Base-by-base conservation (phyloP, 2,113 vertebrate genomes). In the Panurus biarmicus region DNA sequence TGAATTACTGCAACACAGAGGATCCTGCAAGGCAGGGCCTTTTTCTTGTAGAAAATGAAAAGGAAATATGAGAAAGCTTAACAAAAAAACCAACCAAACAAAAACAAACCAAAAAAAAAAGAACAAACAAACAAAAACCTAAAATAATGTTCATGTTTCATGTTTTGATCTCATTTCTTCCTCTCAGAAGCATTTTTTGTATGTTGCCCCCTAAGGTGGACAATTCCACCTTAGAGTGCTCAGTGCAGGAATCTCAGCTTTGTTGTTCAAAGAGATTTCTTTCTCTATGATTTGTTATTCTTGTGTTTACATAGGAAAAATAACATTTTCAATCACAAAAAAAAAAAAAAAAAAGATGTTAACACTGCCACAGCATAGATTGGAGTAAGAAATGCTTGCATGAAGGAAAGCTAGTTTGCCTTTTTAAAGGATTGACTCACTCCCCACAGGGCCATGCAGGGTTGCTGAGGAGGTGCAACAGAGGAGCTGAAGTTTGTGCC, bases 371-470 rank as follows among this genome's bases (percentile, higher is more conserved):
- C 8, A 1, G 56, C 47, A 48, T 9, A 62, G 35, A 35, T 12
- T 70, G 29, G 5, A 50, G 9, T 47, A 62, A 57, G 75, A 83
- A 86, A 80, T 53, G 66, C 48, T 77, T 71, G 10, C 31, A 47
- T 4, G 19, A 33, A 33, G 24, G 8, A 80, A 38, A 51, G 24
- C 3, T 71, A 67, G 10, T 50, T 81, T 82, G 50, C 9, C 25
- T 50, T 80, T 77, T 36, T 20, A n/a, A n/a, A 72, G 19, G 20
- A 25, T 14, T 69, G 21, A 26, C 19, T 61, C 19, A 56, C 7
- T 77, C 36, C 12, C 35, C 5, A 2, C 0, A 0, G 25, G 31
- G 12, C 17, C 6, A 5, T 31, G 8, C 15, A 10, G 2, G 3
- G 16, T 6, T 54, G 29, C 56, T 66, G 36, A 83, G 50, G 48